These are phyloP conservation scores for Ophioderma brevispina DNA, from an alignment of 35 echinoderm and acorn worm species.

Conservation along the genomic window DNA sequence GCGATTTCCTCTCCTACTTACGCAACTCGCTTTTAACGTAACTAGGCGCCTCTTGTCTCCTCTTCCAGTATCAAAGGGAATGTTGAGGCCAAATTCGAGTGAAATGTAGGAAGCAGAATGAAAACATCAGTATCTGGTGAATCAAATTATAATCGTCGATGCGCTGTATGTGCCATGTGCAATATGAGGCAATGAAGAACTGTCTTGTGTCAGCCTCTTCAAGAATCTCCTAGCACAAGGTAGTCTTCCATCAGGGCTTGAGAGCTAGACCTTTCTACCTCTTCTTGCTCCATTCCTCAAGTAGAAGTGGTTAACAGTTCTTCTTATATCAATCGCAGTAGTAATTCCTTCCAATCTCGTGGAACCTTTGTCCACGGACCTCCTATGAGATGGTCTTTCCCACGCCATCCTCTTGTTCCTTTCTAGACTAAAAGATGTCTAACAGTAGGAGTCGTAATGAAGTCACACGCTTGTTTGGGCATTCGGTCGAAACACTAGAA, in stretches of 20 bases:
- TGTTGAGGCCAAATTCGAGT: not conserved
- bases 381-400: too few species aligned
- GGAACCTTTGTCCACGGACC: too few species aligned
- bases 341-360: too few species aligned
- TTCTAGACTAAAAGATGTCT: too few species aligned
- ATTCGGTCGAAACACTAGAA: too few species aligned
- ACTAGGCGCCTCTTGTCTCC: not conserved
- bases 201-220: not conserved
- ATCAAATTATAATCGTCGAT: not conserved
- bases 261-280: not conserved
- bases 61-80: not conserved
- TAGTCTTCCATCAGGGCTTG: not conserved
- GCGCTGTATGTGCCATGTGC: not conserved
- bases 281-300: not conserved
- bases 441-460: too few species aligned
- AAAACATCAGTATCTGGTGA: too few species aligned
- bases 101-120: not conserved
- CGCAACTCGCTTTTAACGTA: not conserved
- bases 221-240: not conserved
- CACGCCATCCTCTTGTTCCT: too few species aligned
- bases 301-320: not conserved
- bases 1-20: not conserved
- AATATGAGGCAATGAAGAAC: not conserved
- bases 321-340: too few species aligned
- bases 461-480: too few species aligned